Conservation (phyloP, 2,888 invertebrate species). For the Megalurothrips usitatus region DNA sequence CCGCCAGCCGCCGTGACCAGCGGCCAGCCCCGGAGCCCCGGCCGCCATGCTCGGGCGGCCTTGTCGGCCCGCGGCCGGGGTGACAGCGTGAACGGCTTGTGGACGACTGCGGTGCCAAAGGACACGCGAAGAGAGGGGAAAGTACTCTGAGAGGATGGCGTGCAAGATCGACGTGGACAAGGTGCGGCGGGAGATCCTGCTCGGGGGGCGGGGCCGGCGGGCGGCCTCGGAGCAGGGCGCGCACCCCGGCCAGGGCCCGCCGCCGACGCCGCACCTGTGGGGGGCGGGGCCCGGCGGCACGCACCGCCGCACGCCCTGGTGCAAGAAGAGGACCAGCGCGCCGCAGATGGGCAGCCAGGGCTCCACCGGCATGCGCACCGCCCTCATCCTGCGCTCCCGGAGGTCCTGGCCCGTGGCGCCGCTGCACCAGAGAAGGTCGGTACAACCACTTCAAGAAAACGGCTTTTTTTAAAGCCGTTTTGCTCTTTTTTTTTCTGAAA, state of each 20-base stretch:
- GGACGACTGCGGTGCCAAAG: too few species aligned
- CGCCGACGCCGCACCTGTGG: conserved; percentile 55
- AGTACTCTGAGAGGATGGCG: conserved; percentile 37
- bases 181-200: conserved; percentile 50
- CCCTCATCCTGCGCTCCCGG: conserved; percentile 63
- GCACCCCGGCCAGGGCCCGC: conserved; percentile 53
- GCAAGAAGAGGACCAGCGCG: conserved; percentile 65
- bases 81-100: too few species aligned
- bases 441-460: conserved; percentile 33
- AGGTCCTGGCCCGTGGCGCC: conserved; percentile 75
- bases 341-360: conserved; percentile 58
- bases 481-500: too few species aligned
- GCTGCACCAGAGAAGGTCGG: conserved; percentile 61
- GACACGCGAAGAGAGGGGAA: background rate
- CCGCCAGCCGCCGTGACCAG: background rate
- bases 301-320: conserved; percentile 46
- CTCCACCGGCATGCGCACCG: conserved; percentile 44
- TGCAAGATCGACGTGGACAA: conserved; percentile 39
- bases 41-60: too few species aligned
- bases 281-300: conserved; percentile 51
- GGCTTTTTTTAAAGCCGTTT: too few species aligned
- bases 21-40: background rate
- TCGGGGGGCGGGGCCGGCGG: conserved; percentile 55
- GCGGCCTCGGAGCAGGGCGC: conserved; percentile 68
- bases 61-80: too few species aligned